Conservation (phyloP, 2,888 invertebrate species). For the Drosophila merina region DNA sequence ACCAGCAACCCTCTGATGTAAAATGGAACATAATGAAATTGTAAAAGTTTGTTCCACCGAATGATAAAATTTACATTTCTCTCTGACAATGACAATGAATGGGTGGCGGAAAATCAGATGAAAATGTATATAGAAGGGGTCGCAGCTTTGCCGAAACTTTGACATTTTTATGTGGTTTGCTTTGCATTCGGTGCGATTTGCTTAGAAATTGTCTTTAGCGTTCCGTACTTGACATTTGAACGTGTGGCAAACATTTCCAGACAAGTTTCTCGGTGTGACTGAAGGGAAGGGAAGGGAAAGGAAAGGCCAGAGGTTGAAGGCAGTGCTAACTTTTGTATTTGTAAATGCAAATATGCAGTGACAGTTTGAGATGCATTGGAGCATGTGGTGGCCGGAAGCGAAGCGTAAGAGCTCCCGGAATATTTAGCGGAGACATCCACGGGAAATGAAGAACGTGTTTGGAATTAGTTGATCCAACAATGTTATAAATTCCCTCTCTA, state of each 20-base stretch:
- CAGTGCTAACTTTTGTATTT: slow-evolving; percentile 34
- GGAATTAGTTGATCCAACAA: slow-evolving; percentile 39
- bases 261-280: slow-evolving; percentile 24
- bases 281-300: not conserved
- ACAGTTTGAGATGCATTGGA: slow-evolving; percentile 64
- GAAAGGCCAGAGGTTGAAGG: slow-evolving; percentile 16
- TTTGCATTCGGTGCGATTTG: slow-evolving; percentile 72
- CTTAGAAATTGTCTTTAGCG: slow-evolving; percentile 76
- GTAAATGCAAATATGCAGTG: slow-evolving; percentile 63
- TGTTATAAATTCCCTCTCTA: not conserved
- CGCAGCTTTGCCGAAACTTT: slow-evolving; percentile 55
- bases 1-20: slow-evolving; percentile 70
- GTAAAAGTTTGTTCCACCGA: slow-evolving; percentile 72
- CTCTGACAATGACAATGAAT: slow-evolving; percentile 65
- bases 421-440: slow-evolving; percentile 28
- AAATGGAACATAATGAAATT: slow-evolving; percentile 79
- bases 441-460: slow-evolving; percentile 42
- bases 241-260: slow-evolving; percentile 68
- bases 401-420: slow-evolving; percentile 25
- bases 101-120: slow-evolving; percentile 8
- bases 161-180: slow-evolving; percentile 74
- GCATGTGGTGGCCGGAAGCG: slow-evolving; percentile 44
- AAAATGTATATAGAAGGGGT: slow-evolving; percentile 7
- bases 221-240: slow-evolving; percentile 77
- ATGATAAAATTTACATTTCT: slow-evolving; percentile 77